phyloP scores from a whole-genome alignment of 2,113 vertebrate genomes.

The Herpetotheres cachinnans region DNA sequence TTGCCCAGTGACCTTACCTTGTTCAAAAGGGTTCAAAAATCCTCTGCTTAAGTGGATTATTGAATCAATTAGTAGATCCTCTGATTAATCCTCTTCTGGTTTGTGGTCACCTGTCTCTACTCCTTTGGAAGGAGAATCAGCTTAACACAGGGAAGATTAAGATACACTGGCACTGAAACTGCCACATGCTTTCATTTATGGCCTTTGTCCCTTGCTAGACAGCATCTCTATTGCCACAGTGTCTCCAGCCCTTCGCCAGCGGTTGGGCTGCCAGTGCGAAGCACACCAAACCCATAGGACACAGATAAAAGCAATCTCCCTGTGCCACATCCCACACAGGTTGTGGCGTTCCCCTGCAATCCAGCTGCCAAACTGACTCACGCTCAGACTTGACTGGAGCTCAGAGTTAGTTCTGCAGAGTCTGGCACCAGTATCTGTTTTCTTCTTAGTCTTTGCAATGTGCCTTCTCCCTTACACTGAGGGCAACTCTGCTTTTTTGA shows the following conservation, averaged over 20 bases:
- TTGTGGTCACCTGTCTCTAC: neutral
- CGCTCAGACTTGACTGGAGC: neutral
- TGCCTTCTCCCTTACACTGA: neutral
- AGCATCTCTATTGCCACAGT: neutral
- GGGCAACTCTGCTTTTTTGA: neutral
- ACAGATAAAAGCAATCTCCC: neutral
- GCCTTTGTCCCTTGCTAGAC: neutral
- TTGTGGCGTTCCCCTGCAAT: neutral
- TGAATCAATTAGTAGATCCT: slow-evolving; percentile 1
- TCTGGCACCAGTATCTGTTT: neutral
- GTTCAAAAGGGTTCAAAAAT: neutral
- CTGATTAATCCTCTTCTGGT: slow-evolving; percentile 1
- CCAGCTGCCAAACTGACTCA: neutral
- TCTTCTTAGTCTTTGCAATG: neutral
- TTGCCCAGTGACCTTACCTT: neutral
- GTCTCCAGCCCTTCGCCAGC: neutral
- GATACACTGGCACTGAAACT: neutral
- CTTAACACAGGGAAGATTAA: neutral
- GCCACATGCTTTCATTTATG: neutral
- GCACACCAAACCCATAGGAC: neutral
- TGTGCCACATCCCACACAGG: neutral
- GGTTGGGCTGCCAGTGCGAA: neutral
- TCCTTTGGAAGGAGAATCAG: neutral
- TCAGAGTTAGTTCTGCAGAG: neutral
- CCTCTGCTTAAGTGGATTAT: slow-evolving; percentile 5